phyloP scores from a whole-genome alignment of 2,113 vertebrate genomes.

The Catharus minimus region DNA sequence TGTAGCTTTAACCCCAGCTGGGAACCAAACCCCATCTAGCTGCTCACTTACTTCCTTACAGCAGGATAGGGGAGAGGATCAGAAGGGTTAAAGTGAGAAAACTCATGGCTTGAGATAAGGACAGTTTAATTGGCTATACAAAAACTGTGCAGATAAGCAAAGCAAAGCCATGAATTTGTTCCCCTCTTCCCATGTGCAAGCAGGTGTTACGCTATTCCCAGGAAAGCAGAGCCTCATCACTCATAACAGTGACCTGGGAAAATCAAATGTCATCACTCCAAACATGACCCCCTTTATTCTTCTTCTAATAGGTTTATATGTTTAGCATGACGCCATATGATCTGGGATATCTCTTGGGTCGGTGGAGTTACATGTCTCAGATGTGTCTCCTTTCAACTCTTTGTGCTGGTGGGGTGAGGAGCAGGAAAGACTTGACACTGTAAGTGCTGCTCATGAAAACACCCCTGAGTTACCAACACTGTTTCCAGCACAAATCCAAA shows the following conservation, averaged over 20 bases:
- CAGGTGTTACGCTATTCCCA: background rate
- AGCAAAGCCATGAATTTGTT: background rate
- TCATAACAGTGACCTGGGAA: background rate
- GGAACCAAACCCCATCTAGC: background rate
- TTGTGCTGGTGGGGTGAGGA: background rate
- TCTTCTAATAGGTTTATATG: background rate
- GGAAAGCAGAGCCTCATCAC: background rate
- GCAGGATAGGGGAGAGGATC: too few species aligned
- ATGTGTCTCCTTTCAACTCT: background rate
- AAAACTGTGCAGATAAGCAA: background rate
- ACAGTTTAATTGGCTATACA: background rate
- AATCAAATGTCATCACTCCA: background rate
- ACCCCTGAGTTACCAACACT: background rate
- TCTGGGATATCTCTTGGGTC: background rate
- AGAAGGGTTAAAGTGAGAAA: background rate
- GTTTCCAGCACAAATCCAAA: background rate
- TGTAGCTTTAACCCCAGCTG: background rate
- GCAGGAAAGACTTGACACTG: background rate
- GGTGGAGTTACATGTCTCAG: background rate
- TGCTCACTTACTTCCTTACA: background rate
- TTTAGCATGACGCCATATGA: too few species aligned
- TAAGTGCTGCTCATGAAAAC: background rate
- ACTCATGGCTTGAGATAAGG: background rate
- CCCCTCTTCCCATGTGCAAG: background rate
- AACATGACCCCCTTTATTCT: too few species aligned